Base-by-base conservation (phyloP, 2,888 invertebrate species). In the Chrysina gloriosa region DNA sequence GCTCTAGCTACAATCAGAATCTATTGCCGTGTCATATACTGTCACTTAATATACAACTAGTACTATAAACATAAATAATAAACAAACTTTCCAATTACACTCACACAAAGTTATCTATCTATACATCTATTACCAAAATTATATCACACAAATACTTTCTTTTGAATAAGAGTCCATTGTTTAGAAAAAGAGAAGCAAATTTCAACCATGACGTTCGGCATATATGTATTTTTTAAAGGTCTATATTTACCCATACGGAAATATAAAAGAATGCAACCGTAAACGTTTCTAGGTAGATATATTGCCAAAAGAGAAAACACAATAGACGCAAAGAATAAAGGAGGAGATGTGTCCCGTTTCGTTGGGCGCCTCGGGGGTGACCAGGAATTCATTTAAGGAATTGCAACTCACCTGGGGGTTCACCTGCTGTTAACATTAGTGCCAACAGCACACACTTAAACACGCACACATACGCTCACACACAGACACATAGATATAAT, bases 321-420 rank as follows among this genome's bases (percentile, higher is more conserved):
- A 36, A 39, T 23, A 39, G 25, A 58, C 23, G 23, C 34, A 39
- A 52, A 52, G 39, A 58, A 58, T 58, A 25, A 50, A 29, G 50
- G 58, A 58, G 56, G 23, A 36, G 36, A 58, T 2, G 58, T 31
- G n/a, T 58, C 58, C 39, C 39, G 4, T 58, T 39, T 39, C 11
- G 25, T 39, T 31, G 39, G 25, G 6, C 25, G 47, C 56, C 68
- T 64, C 11, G 61, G 56, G 61, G 69, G 54, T 65, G 36, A 52
- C 66, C 70, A 70, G 69, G 73, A 72, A 73, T 72, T 72, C 71
- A 70, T 72, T 74, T 73, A 70, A 69, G 70, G 67, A 69, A 70
- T 66, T 69, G 67, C 70, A 67, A 68, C 71, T 69, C 73, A 72
- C 71, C 71, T 68, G 71, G 71, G 70, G 54, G 42, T 52, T 68